Evolutionary conservation across 2,797 vertebrate species (phyloP), one percentile per base, ranked within the genome.

Genomic region (Chaunax sp.): DNA sequence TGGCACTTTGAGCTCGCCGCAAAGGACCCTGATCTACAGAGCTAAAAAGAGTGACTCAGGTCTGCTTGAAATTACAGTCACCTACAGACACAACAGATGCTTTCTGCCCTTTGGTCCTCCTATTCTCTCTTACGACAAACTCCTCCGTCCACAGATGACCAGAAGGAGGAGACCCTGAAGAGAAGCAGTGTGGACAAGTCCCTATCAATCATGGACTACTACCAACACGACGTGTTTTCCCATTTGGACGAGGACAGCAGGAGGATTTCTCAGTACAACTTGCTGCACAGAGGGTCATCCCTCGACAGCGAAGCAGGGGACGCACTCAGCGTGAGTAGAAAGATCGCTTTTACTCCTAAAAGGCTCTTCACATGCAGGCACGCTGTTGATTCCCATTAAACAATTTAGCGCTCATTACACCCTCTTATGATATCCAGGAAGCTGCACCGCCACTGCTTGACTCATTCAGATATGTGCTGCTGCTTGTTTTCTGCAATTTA

Each of bases 131-230:
- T 6, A 0, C 14, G 43, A 73, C 14, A 1, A 22, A 45, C 13
- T 1, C 5, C 7, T 57, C 11, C 0, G 0, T 53, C 43, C 28
- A 55, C 79, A 90, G 90, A 78, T 1, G 83, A 91, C 28, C 88
- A 64, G 72, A 85, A 84, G 11, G 92, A 93, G 69, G 91, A 92
- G 75, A 93, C 86, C 46, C 83, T 92, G 74, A 93, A 80, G 69
- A 92, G 86, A 63, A 81, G 86, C 0, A 80, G 89, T 19, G 77
- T 90, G 73, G 92, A 90, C 70, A 91, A 58, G 35, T 57, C 90
- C 0, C 69, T 94, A 80, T 94, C 93, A 0, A 94, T 95, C 74
- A 91, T 95, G 93, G 94, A 94, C 83, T 93, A 85, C 77, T 95
- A 94, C 85, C 94, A 94, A 14, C 92, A 93, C 4, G 90, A 92